Evolutionary conservation across 2,113 vertebrate species (phyloP).

Genomic region (Cavia porcellus): DNA sequence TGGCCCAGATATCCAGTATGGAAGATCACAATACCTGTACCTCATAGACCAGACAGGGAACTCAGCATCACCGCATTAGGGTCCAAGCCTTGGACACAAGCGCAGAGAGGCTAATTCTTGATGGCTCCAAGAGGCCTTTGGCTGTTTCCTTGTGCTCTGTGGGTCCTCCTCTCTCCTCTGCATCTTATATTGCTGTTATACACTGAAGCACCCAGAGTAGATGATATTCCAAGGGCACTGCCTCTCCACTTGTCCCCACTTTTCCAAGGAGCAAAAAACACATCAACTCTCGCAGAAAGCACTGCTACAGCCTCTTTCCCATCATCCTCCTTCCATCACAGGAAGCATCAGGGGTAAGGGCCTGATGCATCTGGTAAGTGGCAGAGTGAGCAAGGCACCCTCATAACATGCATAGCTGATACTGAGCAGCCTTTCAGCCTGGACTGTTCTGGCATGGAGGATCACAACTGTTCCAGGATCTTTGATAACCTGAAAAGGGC

Average conservation of each 20-base stretch:
- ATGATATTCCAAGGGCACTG: not conserved
- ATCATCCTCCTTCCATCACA: fast-evolving
- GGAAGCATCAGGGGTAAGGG: no score
- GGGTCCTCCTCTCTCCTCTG: fast-evolving
- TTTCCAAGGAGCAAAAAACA: not conserved
- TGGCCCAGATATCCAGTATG: no score
- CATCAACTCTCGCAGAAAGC: no score
- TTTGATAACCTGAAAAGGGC: not conserved
- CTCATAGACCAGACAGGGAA: not conserved
- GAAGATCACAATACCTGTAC: no score
- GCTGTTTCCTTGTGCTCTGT: fast-evolving
- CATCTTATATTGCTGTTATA: fast-evolving
- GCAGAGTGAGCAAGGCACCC: no score
- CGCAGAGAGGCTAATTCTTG: not conserved
- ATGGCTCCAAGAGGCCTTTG: no score
- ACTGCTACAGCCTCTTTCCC: fast-evolving
- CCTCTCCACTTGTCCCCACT: no score
- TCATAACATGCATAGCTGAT: not conserved
- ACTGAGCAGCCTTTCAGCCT: not conserved
- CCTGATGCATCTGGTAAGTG: no score
- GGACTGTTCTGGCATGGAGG: not conserved
- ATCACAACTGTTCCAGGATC: not conserved
- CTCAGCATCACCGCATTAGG: fast-evolving
- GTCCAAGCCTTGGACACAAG: not conserved
- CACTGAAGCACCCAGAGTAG: not conserved